Percentiles rank a stretch among this genome's conserved stretches.
phyloP scores from a whole-genome alignment of 1,140 invertebrate genomes.

The Atta colombica region DNA sequence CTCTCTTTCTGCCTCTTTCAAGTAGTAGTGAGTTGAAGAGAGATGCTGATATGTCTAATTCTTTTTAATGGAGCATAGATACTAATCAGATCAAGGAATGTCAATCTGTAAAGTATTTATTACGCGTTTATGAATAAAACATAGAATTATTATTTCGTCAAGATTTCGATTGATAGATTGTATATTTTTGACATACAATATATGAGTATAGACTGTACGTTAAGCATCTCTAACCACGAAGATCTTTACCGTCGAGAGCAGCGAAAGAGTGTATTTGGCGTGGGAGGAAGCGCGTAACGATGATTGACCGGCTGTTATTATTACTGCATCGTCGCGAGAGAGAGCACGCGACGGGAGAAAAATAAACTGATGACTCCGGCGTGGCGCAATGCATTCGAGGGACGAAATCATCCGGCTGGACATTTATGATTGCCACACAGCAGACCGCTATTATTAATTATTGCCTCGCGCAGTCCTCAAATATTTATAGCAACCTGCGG shows the following conservation, averaged over 20 bases:
- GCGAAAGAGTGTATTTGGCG: constrained; percentile 35
- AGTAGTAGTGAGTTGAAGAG: too few relatives aligned
- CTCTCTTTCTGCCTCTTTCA: too few relatives aligned
- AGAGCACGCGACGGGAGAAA: constrained; percentile 51
- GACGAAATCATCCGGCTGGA: constrained; percentile 45
- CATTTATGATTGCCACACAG: constrained; percentile 37
- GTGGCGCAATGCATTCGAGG: constrained; percentile 17
- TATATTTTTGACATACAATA: background rate
- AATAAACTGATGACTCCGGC: constrained; percentile 39
- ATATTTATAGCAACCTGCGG: constrained; percentile 22
- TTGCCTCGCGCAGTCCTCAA: constrained; percentile 3
- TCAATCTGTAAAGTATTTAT: too few relatives aligned
- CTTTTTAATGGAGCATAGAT: too few relatives aligned
- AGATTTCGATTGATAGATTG: background rate
- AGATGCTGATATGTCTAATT: too few relatives aligned
- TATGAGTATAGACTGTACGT: background rate
- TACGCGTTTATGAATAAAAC: background rate
- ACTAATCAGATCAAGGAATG: too few relatives aligned
- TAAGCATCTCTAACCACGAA: constrained; percentile 12
- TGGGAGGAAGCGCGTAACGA: constrained; percentile 66
- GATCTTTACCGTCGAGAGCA: constrained; percentile 32
- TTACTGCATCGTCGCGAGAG: constrained; percentile 33
- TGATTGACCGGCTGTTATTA: constrained; percentile 71
- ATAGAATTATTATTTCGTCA: background rate
- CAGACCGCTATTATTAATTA: constrained; percentile 50